These are phyloP conservation scores for Unio pictorum DNA, from an alignment of 2,888 invertebrate genomes.

Conservation along the genomic window DNA sequence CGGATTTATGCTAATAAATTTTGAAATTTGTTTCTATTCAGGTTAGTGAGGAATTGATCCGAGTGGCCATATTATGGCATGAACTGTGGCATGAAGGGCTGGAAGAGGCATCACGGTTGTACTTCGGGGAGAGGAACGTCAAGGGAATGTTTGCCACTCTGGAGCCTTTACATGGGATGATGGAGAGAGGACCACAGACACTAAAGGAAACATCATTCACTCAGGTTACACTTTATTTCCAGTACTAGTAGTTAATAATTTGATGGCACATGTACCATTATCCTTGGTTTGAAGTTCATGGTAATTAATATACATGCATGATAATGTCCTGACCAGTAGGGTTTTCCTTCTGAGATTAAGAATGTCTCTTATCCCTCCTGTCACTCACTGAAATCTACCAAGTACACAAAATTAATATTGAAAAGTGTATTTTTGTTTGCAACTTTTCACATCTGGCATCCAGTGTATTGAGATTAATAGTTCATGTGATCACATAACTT, in stretches of 20 bases:
- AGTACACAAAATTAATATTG: too few relatives aligned
- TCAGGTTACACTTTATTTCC: constrained; percentile 75
- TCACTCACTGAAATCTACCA: too few relatives aligned
- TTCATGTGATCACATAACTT: too few relatives aligned
- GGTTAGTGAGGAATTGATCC: constrained; percentile 91
- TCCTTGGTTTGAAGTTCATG: not conserved
- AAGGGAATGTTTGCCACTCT: constrained; percentile 96
- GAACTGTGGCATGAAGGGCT: constrained; percentile 99
- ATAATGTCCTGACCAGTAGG: too few relatives aligned
- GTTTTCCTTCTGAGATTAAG: too few relatives aligned
- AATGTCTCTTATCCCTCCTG: too few relatives aligned
- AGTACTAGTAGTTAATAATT: too few relatives aligned
- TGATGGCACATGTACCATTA: not conserved
- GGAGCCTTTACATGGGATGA: constrained; percentile 93
- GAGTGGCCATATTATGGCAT: constrained; percentile 99
- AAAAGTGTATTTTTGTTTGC: too few relatives aligned
- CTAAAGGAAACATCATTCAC: constrained; percentile 97
- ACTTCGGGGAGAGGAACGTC: constrained; percentile 95
- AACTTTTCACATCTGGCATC: too few relatives aligned
- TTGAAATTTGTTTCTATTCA: constrained; percentile 25
- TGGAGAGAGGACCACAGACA: constrained; percentile 95
- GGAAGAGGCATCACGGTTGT: constrained; percentile 86
- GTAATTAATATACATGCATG: not conserved
- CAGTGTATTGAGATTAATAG: too few relatives aligned
- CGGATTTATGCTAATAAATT: too few relatives aligned